Conservation (phyloP, 2,797 vertebrate genomes). For the Xenops minutus region DNA sequence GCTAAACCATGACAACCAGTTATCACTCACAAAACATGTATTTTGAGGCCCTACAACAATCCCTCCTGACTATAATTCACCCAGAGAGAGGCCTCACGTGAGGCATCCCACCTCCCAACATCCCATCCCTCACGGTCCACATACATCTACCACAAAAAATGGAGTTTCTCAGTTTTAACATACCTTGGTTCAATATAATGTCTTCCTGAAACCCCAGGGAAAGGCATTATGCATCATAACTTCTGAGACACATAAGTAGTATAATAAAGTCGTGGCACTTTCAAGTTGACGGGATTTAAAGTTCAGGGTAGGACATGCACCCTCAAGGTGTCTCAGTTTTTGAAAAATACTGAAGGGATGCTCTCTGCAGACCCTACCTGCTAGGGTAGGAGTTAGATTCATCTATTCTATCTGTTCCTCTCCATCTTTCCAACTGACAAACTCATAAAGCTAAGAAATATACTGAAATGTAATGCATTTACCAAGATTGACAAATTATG, state of each 20-base stretch:
- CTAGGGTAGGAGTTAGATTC: neutral
- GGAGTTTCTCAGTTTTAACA: accelerated
- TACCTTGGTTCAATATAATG: neutral
- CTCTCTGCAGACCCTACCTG: neutral
- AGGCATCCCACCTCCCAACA: neutral
- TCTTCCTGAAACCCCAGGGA: neutral
- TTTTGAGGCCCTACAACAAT: neutral
- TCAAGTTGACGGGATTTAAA: neutral
- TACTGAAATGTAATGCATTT: neutral
- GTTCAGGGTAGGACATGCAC: neutral
- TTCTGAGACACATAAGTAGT: neutral
- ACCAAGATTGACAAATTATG: neutral
- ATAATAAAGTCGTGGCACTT: neutral
- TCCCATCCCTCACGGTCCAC: accelerated
- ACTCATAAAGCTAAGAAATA: neutral
- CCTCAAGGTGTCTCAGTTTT: neutral
- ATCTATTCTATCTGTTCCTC: neutral
- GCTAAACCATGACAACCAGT: neutral
- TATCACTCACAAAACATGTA: neutral
- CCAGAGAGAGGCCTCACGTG: accelerated
- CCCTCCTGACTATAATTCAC: neutral
- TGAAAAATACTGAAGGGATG: neutral
- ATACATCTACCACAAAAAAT: neutral
- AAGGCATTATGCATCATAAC: neutral
- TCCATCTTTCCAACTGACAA: neutral